Evolutionary conservation across 2,113 vertebrate species (phyloP).

Genomic region (Microcebus lehilahytsara): DNA sequence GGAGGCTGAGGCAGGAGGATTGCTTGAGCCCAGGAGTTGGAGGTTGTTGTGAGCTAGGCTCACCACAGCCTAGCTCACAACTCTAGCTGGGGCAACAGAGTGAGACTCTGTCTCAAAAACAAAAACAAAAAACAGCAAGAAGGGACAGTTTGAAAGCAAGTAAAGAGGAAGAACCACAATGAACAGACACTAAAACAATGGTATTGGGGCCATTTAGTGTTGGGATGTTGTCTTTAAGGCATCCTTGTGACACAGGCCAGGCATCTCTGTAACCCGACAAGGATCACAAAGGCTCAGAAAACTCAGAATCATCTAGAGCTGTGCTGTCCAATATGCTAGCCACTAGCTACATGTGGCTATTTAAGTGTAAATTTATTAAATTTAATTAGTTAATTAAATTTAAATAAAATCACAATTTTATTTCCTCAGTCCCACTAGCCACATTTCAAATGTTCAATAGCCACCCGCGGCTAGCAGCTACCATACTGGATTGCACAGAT

Average conservation of each 20-base stretch:
- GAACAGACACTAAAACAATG: neutral
- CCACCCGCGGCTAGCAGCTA: too few relatives aligned
- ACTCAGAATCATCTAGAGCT: neutral
- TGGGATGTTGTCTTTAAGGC: neutral
- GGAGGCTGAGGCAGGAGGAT: too few relatives aligned
- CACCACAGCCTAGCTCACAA: too few relatives aligned
- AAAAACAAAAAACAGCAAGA: too few relatives aligned
- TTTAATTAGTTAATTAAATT: neutral
- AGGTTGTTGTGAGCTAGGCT: too few relatives aligned
- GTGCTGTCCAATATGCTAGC: neutral
- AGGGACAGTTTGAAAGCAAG: neutral
- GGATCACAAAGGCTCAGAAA: neutral
- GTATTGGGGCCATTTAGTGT: neutral
- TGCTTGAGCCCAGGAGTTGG: too few relatives aligned
- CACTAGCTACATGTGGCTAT: neutral
- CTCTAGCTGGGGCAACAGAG: too few relatives aligned
- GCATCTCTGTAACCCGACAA: neutral
- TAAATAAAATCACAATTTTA: neutral
- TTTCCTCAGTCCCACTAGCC: neutral
- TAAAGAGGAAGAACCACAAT: neutral
- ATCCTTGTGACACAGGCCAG: too few relatives aligned
- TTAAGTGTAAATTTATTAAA: neutral
- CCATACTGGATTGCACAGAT: too few relatives aligned
- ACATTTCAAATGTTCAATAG: too few relatives aligned
- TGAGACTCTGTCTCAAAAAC: too few relatives aligned